These are phyloP conservation scores for Gymnoscopelus microlampas DNA, from an alignment of 2,797 vertebrate genomes.

Conservation along the genomic window DNA sequence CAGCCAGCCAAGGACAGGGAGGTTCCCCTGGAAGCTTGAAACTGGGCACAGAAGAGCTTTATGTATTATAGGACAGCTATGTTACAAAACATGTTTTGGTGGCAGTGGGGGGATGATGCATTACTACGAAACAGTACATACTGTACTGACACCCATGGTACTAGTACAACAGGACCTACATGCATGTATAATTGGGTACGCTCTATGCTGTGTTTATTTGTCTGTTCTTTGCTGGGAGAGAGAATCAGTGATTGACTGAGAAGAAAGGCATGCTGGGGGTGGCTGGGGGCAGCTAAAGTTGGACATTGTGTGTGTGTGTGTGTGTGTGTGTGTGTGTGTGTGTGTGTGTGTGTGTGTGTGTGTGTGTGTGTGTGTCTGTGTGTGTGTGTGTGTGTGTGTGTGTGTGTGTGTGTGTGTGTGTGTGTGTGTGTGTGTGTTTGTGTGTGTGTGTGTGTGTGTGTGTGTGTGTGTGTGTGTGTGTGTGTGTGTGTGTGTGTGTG, in stretches of 20 bases:
- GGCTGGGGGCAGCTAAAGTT: neutral
- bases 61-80: neutral
- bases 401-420: constrained; percentile 44
- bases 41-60: neutral
- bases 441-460: neutral
- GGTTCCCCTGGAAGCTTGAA: constrained; percentile 5
- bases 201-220: too few relatives aligned
- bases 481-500: neutral
- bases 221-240: too few relatives aligned
- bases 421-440: constrained; percentile 1
- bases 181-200: too few relatives aligned
- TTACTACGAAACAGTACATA: too few relatives aligned
- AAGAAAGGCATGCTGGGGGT: too few relatives aligned
- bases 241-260: too few relatives aligned
- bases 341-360: constrained; percentile 10
- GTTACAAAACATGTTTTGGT: neutral
- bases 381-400: constrained; percentile 17
- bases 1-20: constrained; percentile 11
- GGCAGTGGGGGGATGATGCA: too few relatives aligned
- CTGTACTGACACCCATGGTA: neutral
- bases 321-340: constrained; percentile 7
- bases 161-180: neutral
- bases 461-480: neutral
- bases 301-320: neutral
- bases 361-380: constrained; percentile 1